A percentile compares a stretch with the other conserved stretches of the same genome.
phyloP scores from a whole-genome alignment of 2,797 vertebrate species.

The Vireo griseus region DNA sequence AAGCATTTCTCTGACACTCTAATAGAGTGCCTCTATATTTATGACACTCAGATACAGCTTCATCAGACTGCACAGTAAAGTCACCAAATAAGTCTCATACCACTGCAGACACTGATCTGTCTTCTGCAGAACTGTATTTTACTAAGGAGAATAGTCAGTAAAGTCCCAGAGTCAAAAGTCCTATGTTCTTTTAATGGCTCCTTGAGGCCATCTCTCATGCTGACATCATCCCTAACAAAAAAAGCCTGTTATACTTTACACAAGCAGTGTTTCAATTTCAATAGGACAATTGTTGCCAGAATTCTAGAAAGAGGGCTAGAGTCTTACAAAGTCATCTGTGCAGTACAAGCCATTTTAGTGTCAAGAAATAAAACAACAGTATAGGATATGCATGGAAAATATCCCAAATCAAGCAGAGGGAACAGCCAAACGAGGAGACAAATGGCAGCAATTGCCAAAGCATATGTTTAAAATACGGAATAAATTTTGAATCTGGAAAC shows the following conservation, averaged over 20 bases:
- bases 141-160: constrained; percentile 55
- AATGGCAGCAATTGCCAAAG: constrained; percentile 6
- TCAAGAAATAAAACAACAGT: constrained; percentile 34
- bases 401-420: background rate
- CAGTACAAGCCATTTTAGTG: constrained; percentile 11
- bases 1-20: constrained; percentile 2
- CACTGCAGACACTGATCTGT: constrained; percentile 46
- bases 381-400: constrained; percentile 32
- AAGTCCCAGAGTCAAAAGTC: constrained; percentile 61
- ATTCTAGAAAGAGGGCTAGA: constrained; percentile 26
- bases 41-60: background rate
- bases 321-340: constrained; percentile 27
- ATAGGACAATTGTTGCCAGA: constrained; percentile 51
- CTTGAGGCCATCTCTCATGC: constrained; percentile 68
- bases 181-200: constrained; percentile 75
- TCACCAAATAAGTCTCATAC: constrained; percentile 34
- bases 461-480: background rate
- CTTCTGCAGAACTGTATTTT: constrained; percentile 62
- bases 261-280: constrained; percentile 46
- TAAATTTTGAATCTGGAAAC: constrained; percentile 33
- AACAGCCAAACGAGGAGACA: background rate
- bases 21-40: background rate
- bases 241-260: constrained; percentile 68
- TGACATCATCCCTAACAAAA: constrained; percentile 75
- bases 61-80: constrained; percentile 12